phyloP scores from a whole-genome alignment of 92 coral and sea anemone genomes.

The Scolanthus callimorphus region DNA sequence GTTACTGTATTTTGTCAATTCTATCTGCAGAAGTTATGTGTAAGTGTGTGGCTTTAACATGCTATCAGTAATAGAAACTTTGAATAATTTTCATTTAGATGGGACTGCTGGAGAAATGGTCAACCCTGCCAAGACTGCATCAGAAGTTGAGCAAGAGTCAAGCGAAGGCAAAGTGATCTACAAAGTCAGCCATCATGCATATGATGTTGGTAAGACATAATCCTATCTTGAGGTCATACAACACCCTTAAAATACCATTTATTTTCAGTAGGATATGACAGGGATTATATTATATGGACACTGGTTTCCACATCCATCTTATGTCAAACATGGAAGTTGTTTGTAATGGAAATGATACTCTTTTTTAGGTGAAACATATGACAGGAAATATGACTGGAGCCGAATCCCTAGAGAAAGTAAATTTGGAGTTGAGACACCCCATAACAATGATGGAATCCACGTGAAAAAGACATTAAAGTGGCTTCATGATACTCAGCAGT shows the following conservation, averaged over 20 bases:
- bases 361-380: slow-evolving; percentile 78
- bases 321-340: too few species aligned
- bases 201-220: slow-evolving; percentile 95
- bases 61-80: too few species aligned
- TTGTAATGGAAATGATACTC: too few species aligned
- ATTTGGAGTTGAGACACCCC: slow-evolving; percentile 97
- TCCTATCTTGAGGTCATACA: too few species aligned
- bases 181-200: slow-evolving; percentile 93
- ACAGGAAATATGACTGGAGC: slow-evolving; percentile 92
- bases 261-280: too few species aligned
- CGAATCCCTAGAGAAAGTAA: slow-evolving; percentile 78
- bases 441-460: slow-evolving; percentile 93
- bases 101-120: slow-evolving; percentile 97
- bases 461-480: slow-evolving; percentile 87
- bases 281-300: too few species aligned
- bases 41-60: too few species aligned
- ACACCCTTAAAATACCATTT: too few species aligned
- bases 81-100: too few species aligned
- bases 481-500: slow-evolving; percentile 97
- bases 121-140: slow-evolving; percentile 77
- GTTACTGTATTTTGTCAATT: too few species aligned
- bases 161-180: slow-evolving; percentile 81
- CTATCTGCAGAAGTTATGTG: too few species aligned
- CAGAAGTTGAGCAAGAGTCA: slow-evolving; percentile 70
- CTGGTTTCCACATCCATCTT: too few species aligned